Base-by-base conservation (phyloP, 2,888 invertebrate genomes). In the Leptinotarsa peninsularis region DNA sequence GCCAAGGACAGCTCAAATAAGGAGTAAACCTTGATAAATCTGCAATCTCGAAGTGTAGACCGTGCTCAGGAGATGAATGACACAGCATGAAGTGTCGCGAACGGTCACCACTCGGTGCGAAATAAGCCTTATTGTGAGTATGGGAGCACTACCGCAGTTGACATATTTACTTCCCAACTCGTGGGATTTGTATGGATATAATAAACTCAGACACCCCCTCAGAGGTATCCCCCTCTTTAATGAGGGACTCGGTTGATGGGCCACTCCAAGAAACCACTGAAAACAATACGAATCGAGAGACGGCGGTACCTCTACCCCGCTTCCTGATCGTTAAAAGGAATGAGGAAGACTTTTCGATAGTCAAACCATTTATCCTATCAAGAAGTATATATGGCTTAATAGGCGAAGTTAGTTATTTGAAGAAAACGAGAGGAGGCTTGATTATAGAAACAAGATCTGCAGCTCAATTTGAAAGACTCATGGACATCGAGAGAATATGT, bases 41-140 rank as follows among this genome's bases (percentile, higher is more conserved):
- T 52, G 52, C 50, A 66, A 66, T 66, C 66, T 66, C 17, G 68
- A 50, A 52, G 49, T 21, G 50, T 21, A 49, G 49, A 68, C 52
- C 50, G 68, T 68, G 68, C 68, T 50, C 21, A 68, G 43, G 52
- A 56, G 68, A 50, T 68, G 68, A 68, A 68, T 68, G 68, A 49
- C 14, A 23, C n/a, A 50, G 52, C 68, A 21, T 68, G 17, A 52
- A 50, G 50, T 52, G 18, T 68, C 50, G 54, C 23, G 4, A 68
- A 68, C 68, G 68, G 52, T 68, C 18, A 21, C 18, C 52, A 50
- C 50, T 27, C 52, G 49, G 68, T 68, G 27, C 50, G 49, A 50
- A 68, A 18, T 66, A 33, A 66, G 66, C 66, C 66, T 66, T 23
- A 23, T 33, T 66, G 66, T 66, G 66, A 27, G 66, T 60, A 60